Conservation (phyloP, 2,113 vertebrate species). For the Chaetura pelagica region DNA sequence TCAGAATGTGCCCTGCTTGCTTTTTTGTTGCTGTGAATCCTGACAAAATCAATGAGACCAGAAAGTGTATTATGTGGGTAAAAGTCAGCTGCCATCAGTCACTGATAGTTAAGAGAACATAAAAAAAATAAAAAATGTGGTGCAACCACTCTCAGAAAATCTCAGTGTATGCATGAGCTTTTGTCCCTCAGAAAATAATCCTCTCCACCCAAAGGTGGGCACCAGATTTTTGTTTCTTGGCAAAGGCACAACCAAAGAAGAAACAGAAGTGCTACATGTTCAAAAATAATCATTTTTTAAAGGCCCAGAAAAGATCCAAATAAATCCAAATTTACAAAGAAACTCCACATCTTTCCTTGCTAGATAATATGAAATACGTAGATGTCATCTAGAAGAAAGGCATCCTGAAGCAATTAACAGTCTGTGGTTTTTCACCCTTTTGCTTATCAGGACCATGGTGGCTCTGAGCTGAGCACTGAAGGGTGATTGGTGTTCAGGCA, state of each 20-base stretch:
- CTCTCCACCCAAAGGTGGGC: neutral
- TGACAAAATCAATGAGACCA: neutral
- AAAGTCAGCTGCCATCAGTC: neutral
- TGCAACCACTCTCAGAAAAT: neutral
- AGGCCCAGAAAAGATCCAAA: neutral
- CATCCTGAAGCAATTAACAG: neutral
- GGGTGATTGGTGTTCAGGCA: neutral
- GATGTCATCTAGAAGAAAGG: neutral
- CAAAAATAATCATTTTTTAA: neutral
- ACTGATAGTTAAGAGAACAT: neutral
- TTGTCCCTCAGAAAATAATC: neutral
- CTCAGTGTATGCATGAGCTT: neutral
- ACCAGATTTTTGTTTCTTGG: neutral
- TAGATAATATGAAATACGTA: neutral
- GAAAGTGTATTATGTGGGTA: neutral
- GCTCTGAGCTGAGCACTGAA: neutral
- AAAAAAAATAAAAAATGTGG: neutral
- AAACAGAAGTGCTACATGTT: neutral
- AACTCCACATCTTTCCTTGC: rapidly evolving
- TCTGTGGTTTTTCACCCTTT: neutral
- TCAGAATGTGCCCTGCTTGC: neutral
- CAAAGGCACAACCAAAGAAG: neutral
- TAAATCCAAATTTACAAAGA: neutral
- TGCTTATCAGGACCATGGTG: neutral
- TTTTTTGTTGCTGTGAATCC: neutral